Conservation (phyloP, 2,113 vertebrate genomes). For the Sceloporus tristichus region DNA sequence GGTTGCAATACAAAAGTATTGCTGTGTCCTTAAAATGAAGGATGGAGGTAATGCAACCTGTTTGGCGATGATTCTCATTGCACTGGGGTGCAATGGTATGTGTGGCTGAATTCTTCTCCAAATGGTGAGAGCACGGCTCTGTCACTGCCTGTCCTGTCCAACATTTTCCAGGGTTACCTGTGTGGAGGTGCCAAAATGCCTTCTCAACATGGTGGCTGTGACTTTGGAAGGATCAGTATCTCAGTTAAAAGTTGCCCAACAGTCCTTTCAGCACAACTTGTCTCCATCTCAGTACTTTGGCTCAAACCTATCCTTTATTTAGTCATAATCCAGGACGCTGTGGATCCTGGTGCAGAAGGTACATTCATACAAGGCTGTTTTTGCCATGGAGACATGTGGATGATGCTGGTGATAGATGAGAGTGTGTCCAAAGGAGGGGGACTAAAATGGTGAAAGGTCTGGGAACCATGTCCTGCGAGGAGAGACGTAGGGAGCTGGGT, state of each 20-base stretch:
- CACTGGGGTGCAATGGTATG: no score
- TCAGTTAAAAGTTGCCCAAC: not conserved
- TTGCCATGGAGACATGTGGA: not conserved
- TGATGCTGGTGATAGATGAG: not conserved
- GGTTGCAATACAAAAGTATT: not conserved
- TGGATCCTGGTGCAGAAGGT: not conserved
- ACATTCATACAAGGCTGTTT: not conserved
- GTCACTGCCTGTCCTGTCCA: not conserved
- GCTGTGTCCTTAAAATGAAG: not conserved
- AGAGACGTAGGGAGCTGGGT: no score
- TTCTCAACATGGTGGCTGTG: not conserved
- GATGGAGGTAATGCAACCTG: no score
- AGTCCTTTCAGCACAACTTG: not conserved
- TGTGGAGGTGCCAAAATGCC: not conserved
- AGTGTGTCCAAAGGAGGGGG: not conserved
- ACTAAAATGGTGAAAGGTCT: no score
- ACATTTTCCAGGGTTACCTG: not conserved
- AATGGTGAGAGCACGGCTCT: not conserved
- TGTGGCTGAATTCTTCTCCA: not conserved
- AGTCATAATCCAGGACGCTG: not conserved
- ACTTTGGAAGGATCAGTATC: not conserved
- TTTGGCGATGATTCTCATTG: not conserved
- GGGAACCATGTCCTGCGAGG: no score
- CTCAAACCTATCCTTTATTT: not conserved
- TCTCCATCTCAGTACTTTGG: not conserved